Conservation (phyloP, 2,888 invertebrate species). For the Galerucella calmariensis region DNA sequence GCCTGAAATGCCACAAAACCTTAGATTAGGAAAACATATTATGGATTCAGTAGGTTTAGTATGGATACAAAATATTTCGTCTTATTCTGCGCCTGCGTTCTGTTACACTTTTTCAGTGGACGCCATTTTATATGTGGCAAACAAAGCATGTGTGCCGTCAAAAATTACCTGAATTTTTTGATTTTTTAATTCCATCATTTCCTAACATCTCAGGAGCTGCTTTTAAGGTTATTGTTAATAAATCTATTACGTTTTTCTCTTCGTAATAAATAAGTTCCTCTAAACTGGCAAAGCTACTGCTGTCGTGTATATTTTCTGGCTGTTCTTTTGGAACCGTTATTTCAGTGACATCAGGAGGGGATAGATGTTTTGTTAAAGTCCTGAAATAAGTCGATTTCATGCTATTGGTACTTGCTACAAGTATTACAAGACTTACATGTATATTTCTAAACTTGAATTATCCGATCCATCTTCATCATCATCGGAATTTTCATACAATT, state of each 20-base stretch:
- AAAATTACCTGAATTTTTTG: conserved; percentile 63
- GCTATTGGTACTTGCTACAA: conserved; percentile 67
- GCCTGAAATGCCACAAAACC: conserved; percentile 63
- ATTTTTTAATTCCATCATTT: conserved; percentile 70
- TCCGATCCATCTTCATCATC: conserved; percentile 68
- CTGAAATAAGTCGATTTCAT: conserved; percentile 63
- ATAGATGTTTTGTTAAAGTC: conserved; percentile 77
- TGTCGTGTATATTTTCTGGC: conserved; percentile 52
- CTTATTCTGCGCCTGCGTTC: neutral
- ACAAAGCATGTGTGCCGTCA: too few relatives aligned
- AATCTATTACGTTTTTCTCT: conserved; percentile 74
- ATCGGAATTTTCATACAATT: conserved; percentile 68
- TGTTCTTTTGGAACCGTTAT: conserved; percentile 23
- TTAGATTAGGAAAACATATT: too few relatives aligned
- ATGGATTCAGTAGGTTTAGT: too few relatives aligned
- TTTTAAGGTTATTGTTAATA: conserved; percentile 71
- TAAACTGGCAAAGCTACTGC: conserved; percentile 63
- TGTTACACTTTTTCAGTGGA: too few relatives aligned
- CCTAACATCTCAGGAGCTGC: conserved; percentile 72
- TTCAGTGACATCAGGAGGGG: conserved; percentile 67
- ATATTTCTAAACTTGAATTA: conserved; percentile 78
- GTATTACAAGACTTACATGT: conserved; percentile 78
- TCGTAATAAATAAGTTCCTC: conserved; percentile 75
- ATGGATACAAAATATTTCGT: too few relatives aligned
- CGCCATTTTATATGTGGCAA: too few relatives aligned